These are phyloP conservation scores for Phycodurus eques DNA, from an alignment of 2,113 vertebrate species.

Conservation along the genomic window DNA sequence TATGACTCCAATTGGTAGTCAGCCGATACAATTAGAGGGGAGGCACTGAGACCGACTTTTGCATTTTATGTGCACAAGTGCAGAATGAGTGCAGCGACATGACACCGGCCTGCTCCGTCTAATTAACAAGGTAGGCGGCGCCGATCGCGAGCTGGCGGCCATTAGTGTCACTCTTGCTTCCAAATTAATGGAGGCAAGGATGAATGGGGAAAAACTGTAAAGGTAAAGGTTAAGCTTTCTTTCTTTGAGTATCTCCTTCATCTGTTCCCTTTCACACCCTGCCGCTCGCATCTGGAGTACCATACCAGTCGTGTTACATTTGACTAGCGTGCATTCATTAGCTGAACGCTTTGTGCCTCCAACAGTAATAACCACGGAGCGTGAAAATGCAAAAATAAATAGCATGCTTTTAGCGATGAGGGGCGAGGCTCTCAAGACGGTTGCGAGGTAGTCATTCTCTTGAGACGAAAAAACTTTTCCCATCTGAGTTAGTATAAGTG, in stretches of 20 bases:
- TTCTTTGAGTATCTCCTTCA: not conserved
- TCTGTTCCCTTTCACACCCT: not conserved
- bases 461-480: no score
- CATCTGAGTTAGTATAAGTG: no score
- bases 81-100: not conserved
- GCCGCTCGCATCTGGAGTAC: not conserved
- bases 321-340: not conserved
- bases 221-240: not conserved
- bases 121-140: not conserved
- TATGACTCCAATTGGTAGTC: not conserved
- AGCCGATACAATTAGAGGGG: not conserved
- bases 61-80: not conserved
- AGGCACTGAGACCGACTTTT: not conserved
- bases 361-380: not conserved
- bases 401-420: not conserved
- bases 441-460: not conserved
- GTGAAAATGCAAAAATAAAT: not conserved
- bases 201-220: not conserved
- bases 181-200: not conserved
- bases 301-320: not conserved
- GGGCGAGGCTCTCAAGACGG: not conserved
- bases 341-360: not conserved
- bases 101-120: not conserved
- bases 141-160: not conserved
- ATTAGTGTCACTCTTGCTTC: not conserved